phyloP scores from a whole-genome alignment of 2,888 invertebrate genomes.

The Ectemnius lituratus region DNA sequence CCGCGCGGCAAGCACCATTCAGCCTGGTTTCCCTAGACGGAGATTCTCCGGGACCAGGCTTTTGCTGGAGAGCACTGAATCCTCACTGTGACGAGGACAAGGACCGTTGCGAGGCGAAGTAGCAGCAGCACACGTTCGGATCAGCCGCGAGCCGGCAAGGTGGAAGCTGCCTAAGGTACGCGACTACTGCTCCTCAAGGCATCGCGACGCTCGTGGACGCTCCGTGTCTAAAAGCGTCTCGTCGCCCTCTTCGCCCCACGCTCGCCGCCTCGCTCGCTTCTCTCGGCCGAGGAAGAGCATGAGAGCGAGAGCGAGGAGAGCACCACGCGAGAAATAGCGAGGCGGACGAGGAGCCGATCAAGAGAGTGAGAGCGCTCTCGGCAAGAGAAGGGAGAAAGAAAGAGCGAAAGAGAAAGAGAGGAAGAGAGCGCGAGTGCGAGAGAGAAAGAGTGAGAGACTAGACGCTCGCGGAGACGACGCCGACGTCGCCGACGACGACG shows the following conservation, averaged over 20 bases:
- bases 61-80: too few species aligned
- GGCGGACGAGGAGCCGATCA: constrained; percentile 40
- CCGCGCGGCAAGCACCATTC: neutral
- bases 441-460: neutral
- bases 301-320: constrained; percentile 11
- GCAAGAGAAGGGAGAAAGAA: constrained; percentile 15
- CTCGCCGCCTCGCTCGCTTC: constrained; percentile 41
- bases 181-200: constrained; percentile 74
- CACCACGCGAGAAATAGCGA: constrained; percentile 5
- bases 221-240: constrained; percentile 76
- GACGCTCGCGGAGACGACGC: constrained; percentile 15
- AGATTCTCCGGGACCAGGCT: too few species aligned
- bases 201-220: constrained; percentile 74
- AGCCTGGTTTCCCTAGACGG: constrained; percentile 13
- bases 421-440: neutral
- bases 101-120: constrained; percentile 21
- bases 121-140: constrained; percentile 53
- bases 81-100: constrained; percentile 9
- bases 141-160: constrained; percentile 73
- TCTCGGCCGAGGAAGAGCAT: constrained; percentile 48
- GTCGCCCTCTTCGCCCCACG: constrained; percentile 63
- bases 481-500: constrained; percentile 22
- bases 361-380: constrained; percentile 19
- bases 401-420: constrained; percentile 10
- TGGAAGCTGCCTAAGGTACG: constrained; percentile 76